phyloP scores from a whole-genome alignment of 2,888 invertebrate species.

The Agrenia bidenticulata region DNA sequence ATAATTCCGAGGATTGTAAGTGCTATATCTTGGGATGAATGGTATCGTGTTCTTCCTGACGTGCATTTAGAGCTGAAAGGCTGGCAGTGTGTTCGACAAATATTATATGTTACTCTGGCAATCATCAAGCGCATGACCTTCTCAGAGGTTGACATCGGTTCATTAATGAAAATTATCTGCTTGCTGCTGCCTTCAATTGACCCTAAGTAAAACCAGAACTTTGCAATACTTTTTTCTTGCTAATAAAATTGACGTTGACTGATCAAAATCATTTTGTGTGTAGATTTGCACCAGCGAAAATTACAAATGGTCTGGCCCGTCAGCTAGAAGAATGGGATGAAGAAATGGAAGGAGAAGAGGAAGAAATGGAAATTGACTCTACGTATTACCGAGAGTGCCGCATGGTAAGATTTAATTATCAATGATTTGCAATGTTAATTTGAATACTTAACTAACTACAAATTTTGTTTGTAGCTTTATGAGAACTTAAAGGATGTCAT shows the following conservation, averaged over 20 bases:
- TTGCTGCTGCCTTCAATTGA: constrained; percentile 12
- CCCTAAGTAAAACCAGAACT: background rate
- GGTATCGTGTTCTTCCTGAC: background rate
- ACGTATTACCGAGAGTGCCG: constrained; percentile 30
- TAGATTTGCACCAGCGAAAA: constrained; percentile 3
- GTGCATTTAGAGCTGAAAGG: background rate
- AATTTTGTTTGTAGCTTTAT: constrained; percentile 29
- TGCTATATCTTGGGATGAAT: constrained; percentile 6
- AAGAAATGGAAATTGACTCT: background rate
- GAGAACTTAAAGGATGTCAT: constrained; percentile 23
- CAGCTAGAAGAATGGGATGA: constrained; percentile 14
- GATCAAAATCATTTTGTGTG: no score
- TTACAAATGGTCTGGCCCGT: background rate
- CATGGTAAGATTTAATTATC: constrained; percentile 18
- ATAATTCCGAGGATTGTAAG: background rate
- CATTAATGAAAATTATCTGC: background rate
- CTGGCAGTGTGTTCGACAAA: background rate
- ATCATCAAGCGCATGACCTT: background rate
- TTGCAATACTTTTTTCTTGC: background rate
- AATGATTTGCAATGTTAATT: background rate
- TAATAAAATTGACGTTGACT: background rate
- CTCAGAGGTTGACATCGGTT: background rate
- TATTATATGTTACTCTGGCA: constrained; percentile 11
- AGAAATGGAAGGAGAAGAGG: constrained; percentile 22
- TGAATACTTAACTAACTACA: background rate